phyloP scores from a whole-genome alignment of 1,140 invertebrate genomes.

The Drosophila suzukii region DNA sequence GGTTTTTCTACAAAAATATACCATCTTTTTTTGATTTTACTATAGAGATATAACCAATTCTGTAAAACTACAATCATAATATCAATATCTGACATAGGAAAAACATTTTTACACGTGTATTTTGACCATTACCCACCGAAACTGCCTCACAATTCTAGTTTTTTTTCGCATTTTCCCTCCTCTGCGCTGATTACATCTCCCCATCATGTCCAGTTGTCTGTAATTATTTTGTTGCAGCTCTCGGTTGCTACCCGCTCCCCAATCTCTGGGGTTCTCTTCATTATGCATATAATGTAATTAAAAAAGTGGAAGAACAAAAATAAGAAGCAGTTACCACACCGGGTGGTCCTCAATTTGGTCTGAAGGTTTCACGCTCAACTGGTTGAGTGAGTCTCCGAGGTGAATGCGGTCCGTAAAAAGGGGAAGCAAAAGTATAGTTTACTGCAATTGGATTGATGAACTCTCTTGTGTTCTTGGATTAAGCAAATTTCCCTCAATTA shows the following conservation, averaged over 20 bases:
- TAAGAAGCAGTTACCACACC: constrained; percentile 28
- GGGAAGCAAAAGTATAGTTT: constrained; percentile 11
- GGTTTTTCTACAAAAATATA: no score
- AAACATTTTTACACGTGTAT: no score
- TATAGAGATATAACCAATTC: no score
- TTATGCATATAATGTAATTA: constrained; percentile 80
- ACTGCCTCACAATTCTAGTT: constrained; percentile 11
- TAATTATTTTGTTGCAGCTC: constrained; percentile 68
- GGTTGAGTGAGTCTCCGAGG: constrained; percentile 24
- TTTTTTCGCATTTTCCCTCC: constrained; percentile 8
- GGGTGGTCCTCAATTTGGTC: constrained; percentile 37
- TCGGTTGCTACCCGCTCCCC: constrained; percentile 15
- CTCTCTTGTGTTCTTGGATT: constrained; percentile 7
- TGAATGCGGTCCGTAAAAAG: background rate
- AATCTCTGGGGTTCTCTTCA: constrained; percentile 62
- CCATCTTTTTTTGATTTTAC: no score
- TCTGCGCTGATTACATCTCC: constrained; percentile 72
- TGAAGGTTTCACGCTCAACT: constrained; percentile 41
- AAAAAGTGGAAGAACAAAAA: constrained; percentile 49
- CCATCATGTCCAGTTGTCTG: constrained; percentile 58
- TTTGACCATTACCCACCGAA: background rate
- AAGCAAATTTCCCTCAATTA: constrained; percentile 1
- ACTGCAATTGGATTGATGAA: constrained; percentile 17
- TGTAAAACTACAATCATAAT: no score
- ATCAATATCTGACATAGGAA: no score